Percentiles rank a stretch among this genome's conserved stretches.
Conservation (phyloP, 2,797 vertebrate genomes). For the Oreochromis mossambicus region DNA sequence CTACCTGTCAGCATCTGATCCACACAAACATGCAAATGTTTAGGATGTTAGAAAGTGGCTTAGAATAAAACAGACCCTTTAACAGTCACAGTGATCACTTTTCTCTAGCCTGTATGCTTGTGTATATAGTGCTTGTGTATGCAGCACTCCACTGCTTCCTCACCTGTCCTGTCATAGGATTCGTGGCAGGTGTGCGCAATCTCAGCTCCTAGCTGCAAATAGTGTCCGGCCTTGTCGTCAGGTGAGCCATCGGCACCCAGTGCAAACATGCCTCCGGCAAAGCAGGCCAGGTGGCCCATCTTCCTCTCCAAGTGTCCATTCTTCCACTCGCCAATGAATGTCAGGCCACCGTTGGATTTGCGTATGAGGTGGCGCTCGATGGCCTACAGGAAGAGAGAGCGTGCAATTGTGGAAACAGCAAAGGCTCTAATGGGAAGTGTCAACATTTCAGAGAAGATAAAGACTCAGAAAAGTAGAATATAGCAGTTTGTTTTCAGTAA, state of each 20-base stretch:
- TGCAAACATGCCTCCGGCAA: constrained; percentile 97
- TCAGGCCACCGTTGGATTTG: constrained; percentile 92
- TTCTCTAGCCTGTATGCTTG: background rate
- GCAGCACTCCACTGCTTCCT: constrained; percentile 18
- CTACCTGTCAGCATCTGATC: background rate
- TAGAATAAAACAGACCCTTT: background rate
- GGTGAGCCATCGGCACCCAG: constrained; percentile 93
- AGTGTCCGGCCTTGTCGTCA: constrained; percentile 94
- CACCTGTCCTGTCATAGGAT: constrained; percentile 94
- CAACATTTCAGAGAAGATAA: background rate
- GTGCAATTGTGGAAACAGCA: background rate
- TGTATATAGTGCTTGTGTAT: background rate
- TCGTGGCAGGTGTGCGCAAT: constrained; percentile 98
- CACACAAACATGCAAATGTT: background rate
- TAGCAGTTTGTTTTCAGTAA: background rate
- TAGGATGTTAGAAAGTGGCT: background rate
- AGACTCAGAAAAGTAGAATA: background rate
- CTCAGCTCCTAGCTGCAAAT: constrained; percentile 96
- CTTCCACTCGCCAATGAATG: constrained; percentile 98
- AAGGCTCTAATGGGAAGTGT: background rate
- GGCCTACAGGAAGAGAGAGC: constrained; percentile 74
- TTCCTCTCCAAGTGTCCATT: constrained; percentile 97
- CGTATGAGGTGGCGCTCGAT: constrained; percentile 96
- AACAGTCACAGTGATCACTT: background rate
- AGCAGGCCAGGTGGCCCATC: constrained; percentile 98